A percentile compares a stretch with the other conserved stretches of the same genome.
Conservation (phyloP, 1,140 invertebrate genomes). For the Cherax destructor region DNA sequence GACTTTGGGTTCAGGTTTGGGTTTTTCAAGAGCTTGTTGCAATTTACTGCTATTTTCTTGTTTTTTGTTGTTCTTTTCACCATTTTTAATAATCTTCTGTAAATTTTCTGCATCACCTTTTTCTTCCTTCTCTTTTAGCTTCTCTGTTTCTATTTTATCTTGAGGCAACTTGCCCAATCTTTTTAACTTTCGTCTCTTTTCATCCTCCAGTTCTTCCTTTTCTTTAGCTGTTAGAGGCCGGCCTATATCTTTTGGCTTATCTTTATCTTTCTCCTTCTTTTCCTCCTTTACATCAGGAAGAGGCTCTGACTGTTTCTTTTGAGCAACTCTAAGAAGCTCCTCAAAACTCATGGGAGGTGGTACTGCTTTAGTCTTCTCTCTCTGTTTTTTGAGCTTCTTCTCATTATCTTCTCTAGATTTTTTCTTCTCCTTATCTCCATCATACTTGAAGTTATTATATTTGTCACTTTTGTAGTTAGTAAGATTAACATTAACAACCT, state of each 20-base stretch:
- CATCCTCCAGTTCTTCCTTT: slow-evolving; percentile 65
- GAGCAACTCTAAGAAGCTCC: slow-evolving; percentile 72
- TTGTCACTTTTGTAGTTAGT: slow-evolving; percentile 72
- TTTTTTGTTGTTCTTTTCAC: slow-evolving; percentile 48
- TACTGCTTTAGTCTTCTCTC: slow-evolving; percentile 58
- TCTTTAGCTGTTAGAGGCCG: slow-evolving; percentile 66
- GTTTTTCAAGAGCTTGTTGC: slow-evolving; percentile 41
- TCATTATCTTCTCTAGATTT: slow-evolving; percentile 7
- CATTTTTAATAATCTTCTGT: slow-evolving; percentile 31
- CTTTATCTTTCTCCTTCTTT: slow-evolving; percentile 42
- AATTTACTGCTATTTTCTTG: slow-evolving; percentile 30
- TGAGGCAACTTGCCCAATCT: slow-evolving; percentile 73
- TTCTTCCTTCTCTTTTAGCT: slow-evolving; percentile 73
- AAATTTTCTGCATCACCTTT: background rate
- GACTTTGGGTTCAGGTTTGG: slow-evolving; percentile 48
- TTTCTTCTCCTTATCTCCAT: slow-evolving; percentile 76
- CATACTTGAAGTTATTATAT: slow-evolving; percentile 76
- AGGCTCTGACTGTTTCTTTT: slow-evolving; percentile 63
- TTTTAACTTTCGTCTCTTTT: slow-evolving; percentile 72
- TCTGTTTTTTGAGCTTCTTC: slow-evolving; percentile 13
- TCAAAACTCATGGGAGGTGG: slow-evolving; percentile 72
- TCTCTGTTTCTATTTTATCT: slow-evolving; percentile 80
- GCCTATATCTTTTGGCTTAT: slow-evolving; percentile 74
- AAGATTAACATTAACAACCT: slow-evolving; percentile 54
- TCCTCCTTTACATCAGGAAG: slow-evolving; percentile 44